Evolutionary conservation across 2,113 vertebrate species (phyloP), one percentile per base, ranked within the genome.

Genomic region (Sebastes schlegelii): DNA sequence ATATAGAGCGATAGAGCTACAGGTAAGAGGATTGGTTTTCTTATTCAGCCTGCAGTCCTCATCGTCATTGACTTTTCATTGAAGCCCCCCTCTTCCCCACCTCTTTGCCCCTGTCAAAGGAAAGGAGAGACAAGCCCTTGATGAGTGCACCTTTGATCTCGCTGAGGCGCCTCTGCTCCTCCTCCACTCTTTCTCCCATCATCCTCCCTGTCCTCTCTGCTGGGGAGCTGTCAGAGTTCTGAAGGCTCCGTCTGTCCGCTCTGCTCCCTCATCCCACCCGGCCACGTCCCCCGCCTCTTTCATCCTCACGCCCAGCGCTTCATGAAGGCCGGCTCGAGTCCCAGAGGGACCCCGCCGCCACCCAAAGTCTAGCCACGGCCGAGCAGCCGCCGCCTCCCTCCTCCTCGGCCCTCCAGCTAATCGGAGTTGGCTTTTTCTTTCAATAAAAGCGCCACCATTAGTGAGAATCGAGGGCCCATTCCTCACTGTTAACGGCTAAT

Each of bases 131-230:
- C 86, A 55, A 82, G 76, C 55, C 82, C 85, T 92, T 86, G 84
- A 88, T 74, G 86, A 87, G 52, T 6, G 12, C 43, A 88, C 84
- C 86, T 92, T 91, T 94, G 89, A 92, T 94, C 89, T 88, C 74
- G 10, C 14, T 0, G 69, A 81, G 73, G 52, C 61, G 60, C 81
- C 80, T 77, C 82, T 73, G 78, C 85, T 80, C 82, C 82, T 78
- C 84, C 76, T 74, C 54, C 63, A 74, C 74, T 67, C 82, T 71
- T 57, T 43, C 75, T 64, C 67, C 77, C 75, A 57, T 80, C 85
- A 71, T 51, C 82, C 78, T 70, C 75, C 52, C 71, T 64, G 83
- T 76, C 60, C 78, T 55, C 69, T 72, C 78, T 66, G 66, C 79
- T 6, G 54, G 40, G 57, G 77, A 86, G 82, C 86, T 82, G 87